Conservation (phyloP, 2,888 invertebrate species). For the Cistogaster globosa region DNA sequence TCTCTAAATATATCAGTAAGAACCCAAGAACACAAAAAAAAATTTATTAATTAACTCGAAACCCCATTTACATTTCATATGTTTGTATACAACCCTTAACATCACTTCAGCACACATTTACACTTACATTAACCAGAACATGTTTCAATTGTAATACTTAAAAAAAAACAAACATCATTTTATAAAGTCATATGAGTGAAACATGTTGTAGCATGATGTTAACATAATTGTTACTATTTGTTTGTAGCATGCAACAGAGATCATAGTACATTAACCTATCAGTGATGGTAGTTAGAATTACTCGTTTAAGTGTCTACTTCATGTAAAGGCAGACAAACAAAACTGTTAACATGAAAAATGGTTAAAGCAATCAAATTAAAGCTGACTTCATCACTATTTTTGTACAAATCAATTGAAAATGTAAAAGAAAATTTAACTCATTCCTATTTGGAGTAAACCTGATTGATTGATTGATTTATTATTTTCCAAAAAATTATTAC, state of each 20-base stretch:
- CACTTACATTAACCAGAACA: not conserved
- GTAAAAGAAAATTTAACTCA: not conserved
- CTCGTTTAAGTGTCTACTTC: slow-evolving; percentile 12
- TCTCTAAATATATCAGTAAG: no score
- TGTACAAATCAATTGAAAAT: slow-evolving; percentile 16
- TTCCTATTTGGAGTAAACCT: no score
- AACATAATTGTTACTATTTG: slow-evolving; percentile 15
- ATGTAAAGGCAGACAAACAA: slow-evolving; percentile 43
- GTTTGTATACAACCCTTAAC: slow-evolving; percentile 9
- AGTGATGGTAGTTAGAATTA: not conserved
- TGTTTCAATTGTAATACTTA: slow-evolving; percentile 8
- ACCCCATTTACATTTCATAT: slow-evolving; percentile 36
- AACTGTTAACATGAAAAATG: slow-evolving; percentile 60
- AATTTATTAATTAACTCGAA: no score
- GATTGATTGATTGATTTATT: no score
- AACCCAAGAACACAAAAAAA: no score
- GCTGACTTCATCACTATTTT: slow-evolving; percentile 46
- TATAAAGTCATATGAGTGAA: slow-evolving; percentile 52
- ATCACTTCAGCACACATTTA: not conserved
- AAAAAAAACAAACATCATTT: slow-evolving; percentile 53
- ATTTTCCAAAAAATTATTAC: no score
- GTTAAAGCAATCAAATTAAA: slow-evolving; percentile 57
- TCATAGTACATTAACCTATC: not conserved
- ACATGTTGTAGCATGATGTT: slow-evolving; percentile 47
- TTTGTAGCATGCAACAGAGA: slow-evolving; percentile 48